Evolutionary conservation across 2,797 vertebrate genomes (phyloP).

Genomic region (Cuculus canorus): DNA sequence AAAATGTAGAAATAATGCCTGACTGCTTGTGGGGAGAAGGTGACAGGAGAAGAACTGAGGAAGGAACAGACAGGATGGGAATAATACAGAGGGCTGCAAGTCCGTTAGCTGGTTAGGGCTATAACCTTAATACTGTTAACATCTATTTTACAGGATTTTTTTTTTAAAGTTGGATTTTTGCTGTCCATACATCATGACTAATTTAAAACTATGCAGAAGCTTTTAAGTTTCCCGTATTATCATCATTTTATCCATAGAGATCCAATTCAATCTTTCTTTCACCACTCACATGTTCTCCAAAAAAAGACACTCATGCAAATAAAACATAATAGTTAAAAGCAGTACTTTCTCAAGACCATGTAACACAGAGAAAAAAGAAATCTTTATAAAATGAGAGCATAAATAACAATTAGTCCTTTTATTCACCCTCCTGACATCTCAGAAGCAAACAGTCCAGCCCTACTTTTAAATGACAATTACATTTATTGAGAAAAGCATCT

Average conservation of each 20-base stretch:
- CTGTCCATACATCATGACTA: background rate
- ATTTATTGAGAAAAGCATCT: constrained; percentile 7
- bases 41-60: background rate
- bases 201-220: background rate
- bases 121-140: background rate
- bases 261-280: constrained; percentile 23
- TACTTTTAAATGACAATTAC: background rate
- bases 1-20: background rate
- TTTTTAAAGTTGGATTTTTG: background rate
- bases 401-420: constrained; percentile 26
- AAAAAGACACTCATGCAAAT: background rate
- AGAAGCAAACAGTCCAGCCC: background rate
- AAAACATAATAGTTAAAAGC: background rate
- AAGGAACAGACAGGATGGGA: background rate
- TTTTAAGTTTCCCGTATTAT: background rate
- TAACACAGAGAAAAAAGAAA: background rate
- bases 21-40: background rate
- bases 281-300: background rate
- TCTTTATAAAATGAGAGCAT: background rate
- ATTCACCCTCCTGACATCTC: background rate
- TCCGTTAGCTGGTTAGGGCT: background rate
- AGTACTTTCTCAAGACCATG: background rate
- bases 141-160: background rate
- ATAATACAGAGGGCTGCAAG: background rate
- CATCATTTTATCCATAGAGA: background rate